Evolutionary conservation across 2,113 vertebrate genomes (phyloP).

Genomic region (Colossoma macropomum): DNA sequence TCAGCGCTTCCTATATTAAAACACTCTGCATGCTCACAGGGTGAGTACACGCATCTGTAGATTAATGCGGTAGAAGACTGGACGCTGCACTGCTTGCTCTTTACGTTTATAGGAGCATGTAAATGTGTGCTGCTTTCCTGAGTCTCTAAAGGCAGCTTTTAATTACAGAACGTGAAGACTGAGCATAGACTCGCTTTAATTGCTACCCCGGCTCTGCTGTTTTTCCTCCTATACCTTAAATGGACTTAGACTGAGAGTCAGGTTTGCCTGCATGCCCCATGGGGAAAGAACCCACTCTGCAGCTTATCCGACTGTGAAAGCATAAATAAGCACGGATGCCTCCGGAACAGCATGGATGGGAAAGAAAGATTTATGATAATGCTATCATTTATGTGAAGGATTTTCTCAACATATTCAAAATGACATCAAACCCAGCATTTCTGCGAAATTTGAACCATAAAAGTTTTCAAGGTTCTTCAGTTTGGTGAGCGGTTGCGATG

Average conservation of each 20-base stretch:
- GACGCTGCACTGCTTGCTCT: background rate
- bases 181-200: slow-evolving; percentile 71
- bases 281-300: slow-evolving; percentile 39
- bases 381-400: slow-evolving; percentile 69
- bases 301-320: slow-evolving; percentile 59
- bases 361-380: slow-evolving; percentile 66
- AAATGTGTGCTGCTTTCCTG: slow-evolving; percentile 61
- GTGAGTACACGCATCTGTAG: background rate
- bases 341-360: slow-evolving; percentile 62
- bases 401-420: slow-evolving; percentile 49
- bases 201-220: slow-evolving; percentile 61
- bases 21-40: background rate
- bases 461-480: background rate
- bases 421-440: slow-evolving; percentile 40
- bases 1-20: slow-evolving; percentile 12
- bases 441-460: background rate
- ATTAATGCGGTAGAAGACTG: background rate
- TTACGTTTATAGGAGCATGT: slow-evolving; percentile 40
- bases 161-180: slow-evolving; percentile 75
- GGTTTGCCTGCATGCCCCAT: slow-evolving; percentile 39
- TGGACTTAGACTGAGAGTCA: slow-evolving; percentile 64
- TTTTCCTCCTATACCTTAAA: slow-evolving; percentile 69
- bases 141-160: slow-evolving; percentile 69
- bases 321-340: slow-evolving; percentile 58
- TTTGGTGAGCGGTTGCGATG: slow-evolving; percentile 17